Percentiles rank a stretch among this genome's conserved stretches.
Evolutionary conservation across 2,113 vertebrate species (phyloP).

Genomic region (Cacatua alba): DNA sequence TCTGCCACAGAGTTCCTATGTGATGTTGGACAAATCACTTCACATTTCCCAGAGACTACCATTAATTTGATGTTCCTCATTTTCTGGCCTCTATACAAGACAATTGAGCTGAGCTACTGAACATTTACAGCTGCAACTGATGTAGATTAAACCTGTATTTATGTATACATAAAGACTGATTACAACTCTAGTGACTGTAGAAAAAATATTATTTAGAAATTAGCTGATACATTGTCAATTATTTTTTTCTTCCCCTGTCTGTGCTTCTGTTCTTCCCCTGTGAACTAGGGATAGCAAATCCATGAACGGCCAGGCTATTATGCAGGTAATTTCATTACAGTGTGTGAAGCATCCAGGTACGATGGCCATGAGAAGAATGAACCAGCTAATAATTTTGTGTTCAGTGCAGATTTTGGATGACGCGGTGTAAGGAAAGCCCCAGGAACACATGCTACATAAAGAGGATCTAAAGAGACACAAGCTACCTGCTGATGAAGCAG

Average conservation of each 20-base stretch:
- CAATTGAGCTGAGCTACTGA: background rate
- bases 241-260: background rate
- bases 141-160: background rate
- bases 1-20: conserved; percentile 25
- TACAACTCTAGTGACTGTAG: background rate
- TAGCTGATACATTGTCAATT: background rate
- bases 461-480: background rate
- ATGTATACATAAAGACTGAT: background rate
- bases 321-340: background rate
- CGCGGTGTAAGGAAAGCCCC: background rate
- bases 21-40: conserved; percentile 48
- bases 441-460: background rate
- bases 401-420: background rate
- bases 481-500: background rate
- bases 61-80: conserved; percentile 10
- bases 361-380: background rate
- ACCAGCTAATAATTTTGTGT: background rate
- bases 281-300: background rate
- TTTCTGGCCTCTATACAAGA: conserved; percentile 2
- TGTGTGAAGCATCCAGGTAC: background rate
- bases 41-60: conserved; percentile 38
- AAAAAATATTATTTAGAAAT: conserved; percentile 4
- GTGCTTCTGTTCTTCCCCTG: background rate
- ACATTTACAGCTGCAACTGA: background rate
- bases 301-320: background rate